These are phyloP conservation scores for Acronicta leporina DNA, from an alignment of 2,888 invertebrate genomes.

Conservation along the genomic window DNA sequence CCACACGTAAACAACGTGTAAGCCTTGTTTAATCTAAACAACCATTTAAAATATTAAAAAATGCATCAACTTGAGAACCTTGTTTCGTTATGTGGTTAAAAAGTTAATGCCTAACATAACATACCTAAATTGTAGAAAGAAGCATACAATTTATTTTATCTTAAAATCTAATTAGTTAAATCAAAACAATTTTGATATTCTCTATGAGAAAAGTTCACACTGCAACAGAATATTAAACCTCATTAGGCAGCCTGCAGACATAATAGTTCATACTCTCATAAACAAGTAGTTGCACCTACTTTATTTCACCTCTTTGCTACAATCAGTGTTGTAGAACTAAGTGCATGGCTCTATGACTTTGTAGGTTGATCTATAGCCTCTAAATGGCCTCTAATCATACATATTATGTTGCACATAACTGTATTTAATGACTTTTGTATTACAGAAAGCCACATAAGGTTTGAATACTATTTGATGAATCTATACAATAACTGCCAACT, in stretches of 20 bases:
- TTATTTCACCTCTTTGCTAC: conserved; percentile 24
- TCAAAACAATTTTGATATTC: neutral
- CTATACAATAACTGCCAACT: neutral
- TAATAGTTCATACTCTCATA: conserved; percentile 31
- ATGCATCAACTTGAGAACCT: too few relatives aligned
- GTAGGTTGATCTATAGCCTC: conserved; percentile 11
- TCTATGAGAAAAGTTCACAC: neutral
- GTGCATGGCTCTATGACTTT: conserved; percentile 15
- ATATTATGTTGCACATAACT: neutral
- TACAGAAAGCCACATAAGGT: conserved; percentile 1
- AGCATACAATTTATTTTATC: too few relatives aligned
- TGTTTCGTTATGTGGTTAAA: too few relatives aligned
- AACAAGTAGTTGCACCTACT: conserved; percentile 34
- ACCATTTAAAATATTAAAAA: neutral
- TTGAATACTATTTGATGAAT: neutral
- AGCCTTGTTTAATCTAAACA: too few relatives aligned
- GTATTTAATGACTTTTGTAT: neutral
- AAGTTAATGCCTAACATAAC: too few relatives aligned
- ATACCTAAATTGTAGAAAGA: too few relatives aligned
- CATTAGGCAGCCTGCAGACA: conserved; percentile 14
- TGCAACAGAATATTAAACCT: conserved; percentile 2
- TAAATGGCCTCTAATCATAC: conserved; percentile 2
- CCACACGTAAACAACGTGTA: neutral
- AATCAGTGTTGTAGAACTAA: conserved; percentile 20
- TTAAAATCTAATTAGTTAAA: too few relatives aligned